Evolutionary conservation across 2,797 vertebrate genomes (phyloP).

Genomic region (Acanthopagrus latus): DNA sequence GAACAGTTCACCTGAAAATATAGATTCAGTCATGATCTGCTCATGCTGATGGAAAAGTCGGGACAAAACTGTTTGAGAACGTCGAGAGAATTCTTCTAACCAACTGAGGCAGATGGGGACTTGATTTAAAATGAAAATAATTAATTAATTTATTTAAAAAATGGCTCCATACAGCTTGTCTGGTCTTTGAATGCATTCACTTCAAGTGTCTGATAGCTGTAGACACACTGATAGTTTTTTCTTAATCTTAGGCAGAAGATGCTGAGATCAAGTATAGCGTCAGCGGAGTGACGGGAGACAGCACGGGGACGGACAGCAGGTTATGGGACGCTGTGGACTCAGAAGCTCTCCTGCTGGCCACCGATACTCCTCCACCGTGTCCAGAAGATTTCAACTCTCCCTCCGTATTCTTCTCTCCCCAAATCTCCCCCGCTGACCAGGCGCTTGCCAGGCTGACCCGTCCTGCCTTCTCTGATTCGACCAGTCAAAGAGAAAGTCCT

Average conservation of each 20-base stretch:
- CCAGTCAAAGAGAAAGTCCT: constrained; percentile 74
- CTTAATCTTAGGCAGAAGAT: constrained; percentile 77
- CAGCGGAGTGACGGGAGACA: constrained; percentile 75
- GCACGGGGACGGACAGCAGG: constrained; percentile 75
- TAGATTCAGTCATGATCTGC: no score
- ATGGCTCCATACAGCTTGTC: no score
- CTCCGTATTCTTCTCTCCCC: constrained; percentile 18
- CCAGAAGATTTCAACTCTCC: constrained; percentile 37
- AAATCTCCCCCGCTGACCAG: constrained; percentile 63
- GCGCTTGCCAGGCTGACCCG: constrained; percentile 73
- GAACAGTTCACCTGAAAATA: no score
- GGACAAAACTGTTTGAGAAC: no score
- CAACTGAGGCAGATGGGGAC: no score
- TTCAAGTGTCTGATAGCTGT: no score
- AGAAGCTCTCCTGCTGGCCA: constrained; percentile 59
- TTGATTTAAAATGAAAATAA: no score
- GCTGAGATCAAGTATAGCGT: constrained; percentile 70
- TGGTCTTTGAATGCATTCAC: no score
- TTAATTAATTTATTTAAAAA: no score
- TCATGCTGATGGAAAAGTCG: no score
- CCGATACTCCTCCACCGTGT: constrained; percentile 64
- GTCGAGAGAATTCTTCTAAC: no score
- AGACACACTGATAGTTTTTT: neutral
- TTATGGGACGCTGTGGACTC: constrained; percentile 58
- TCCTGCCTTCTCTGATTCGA: constrained; percentile 67